Conservation (phyloP, 2,113 vertebrate species). For the Lanius collurio region DNA sequence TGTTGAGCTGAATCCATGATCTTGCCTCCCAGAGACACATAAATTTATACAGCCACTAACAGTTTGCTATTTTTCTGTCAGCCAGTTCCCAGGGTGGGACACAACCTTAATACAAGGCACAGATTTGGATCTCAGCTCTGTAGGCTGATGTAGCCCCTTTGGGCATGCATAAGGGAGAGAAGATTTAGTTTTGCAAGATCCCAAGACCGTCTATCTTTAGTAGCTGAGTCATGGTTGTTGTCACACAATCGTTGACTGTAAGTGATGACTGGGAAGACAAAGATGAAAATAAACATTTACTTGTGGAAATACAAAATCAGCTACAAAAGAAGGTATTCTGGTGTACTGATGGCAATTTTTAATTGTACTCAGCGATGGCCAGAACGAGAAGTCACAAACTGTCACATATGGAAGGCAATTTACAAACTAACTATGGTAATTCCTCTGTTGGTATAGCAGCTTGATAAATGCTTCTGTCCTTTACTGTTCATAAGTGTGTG, state of each 20-base stretch:
- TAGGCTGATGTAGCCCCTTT: neutral
- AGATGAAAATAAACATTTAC: neutral
- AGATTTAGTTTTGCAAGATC: neutral
- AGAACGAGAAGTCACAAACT: neutral
- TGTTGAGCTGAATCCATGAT: neutral
- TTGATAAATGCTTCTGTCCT: neutral
- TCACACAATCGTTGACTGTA: neutral
- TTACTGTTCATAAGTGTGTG: neutral
- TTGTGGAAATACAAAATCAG: neutral
- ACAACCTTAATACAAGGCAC: neutral
- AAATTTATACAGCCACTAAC: neutral
- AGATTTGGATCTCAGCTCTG: accelerated
- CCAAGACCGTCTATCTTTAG: neutral
- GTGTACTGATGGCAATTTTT: neutral
- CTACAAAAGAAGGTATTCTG: neutral
- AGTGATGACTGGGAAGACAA: neutral
- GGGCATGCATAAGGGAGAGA: neutral
- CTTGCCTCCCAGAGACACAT: neutral
- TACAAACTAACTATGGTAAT: neutral
- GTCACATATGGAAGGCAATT: neutral
- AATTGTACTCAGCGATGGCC: neutral
- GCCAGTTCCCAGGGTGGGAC: neutral
- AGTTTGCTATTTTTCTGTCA: neutral
- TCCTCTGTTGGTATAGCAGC: neutral
- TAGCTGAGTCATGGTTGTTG: neutral